A percentile compares a stretch with the other conserved stretches of the same genome.
Evolutionary conservation across 2,888 invertebrate genomes (phyloP).

Genomic region (Shargacucullia verbasci): DNA sequence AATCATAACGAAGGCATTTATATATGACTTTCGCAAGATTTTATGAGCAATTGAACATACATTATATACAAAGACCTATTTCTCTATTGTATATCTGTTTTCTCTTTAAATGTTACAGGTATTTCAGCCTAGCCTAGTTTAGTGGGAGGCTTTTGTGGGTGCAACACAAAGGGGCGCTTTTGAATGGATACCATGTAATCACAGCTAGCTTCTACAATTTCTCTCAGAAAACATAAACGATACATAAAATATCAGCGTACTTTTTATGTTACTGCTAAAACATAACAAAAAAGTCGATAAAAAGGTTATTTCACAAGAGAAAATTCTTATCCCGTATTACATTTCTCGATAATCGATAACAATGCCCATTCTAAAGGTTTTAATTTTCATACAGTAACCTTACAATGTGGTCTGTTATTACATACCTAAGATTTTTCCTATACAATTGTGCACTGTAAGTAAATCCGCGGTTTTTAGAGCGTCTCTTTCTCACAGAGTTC

Average conservation of each 20-base stretch:
- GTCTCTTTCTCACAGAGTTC: slow-evolving; percentile 73
- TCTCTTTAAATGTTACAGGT: slow-evolving; percentile 15
- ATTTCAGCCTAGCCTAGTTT: slow-evolving; percentile 1
- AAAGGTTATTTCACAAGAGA: slow-evolving; percentile 13
- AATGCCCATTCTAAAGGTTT: slow-evolving; percentile 54
- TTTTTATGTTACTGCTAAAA: too few species aligned
- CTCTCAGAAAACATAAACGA: too few species aligned
- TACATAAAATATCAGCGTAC: too few species aligned
- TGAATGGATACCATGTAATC: background rate
- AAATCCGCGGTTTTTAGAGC: slow-evolving; percentile 72
- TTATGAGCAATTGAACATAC: background rate
- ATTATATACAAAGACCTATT: too few species aligned
- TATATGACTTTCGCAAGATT: slow-evolving; percentile 10
- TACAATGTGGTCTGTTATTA: slow-evolving; percentile 49
- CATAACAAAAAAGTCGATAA: slow-evolving; percentile 15
- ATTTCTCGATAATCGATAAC: slow-evolving; percentile 37
- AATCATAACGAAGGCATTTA: slow-evolving; percentile 11
- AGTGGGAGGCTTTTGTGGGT: slow-evolving; percentile 36
- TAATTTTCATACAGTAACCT: slow-evolving; percentile 54
- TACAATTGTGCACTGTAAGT: slow-evolving; percentile 55
- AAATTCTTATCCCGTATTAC: slow-evolving; percentile 24
- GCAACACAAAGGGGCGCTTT: background rate
- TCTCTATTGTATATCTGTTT: slow-evolving; percentile 15
- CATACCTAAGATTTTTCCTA: slow-evolving; percentile 51
- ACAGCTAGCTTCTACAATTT: too few species aligned